These are phyloP conservation scores for Xanthorhoe spadicearia DNA, from an alignment of 2,888 invertebrate species.

Conservation along the genomic window DNA sequence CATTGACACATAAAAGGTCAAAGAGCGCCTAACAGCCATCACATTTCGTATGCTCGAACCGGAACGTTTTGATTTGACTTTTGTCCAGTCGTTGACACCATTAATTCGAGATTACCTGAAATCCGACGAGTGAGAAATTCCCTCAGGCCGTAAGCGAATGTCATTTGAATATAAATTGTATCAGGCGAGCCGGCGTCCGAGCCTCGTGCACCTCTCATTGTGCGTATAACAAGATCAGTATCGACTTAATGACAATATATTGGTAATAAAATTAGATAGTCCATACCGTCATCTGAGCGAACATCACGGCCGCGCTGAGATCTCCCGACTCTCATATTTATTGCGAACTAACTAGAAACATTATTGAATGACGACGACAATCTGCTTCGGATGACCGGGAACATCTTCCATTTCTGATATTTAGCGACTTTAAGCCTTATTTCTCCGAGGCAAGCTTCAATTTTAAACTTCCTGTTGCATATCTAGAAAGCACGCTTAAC, in stretches of 20 bases:
- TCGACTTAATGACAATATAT: constrained; percentile 85
- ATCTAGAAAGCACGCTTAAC: constrained; percentile 72
- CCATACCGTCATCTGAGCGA: constrained; percentile 76
- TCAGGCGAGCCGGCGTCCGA: constrained; percentile 64
- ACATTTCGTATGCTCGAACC: constrained; percentile 50
- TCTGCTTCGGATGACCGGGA: constrained; percentile 68
- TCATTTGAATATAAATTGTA: constrained; percentile 84
- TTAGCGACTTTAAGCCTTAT: constrained; percentile 68
- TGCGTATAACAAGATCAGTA: constrained; percentile 85
- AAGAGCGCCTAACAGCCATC: constrained; percentile 49
- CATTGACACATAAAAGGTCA: constrained; percentile 50
- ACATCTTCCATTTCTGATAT: constrained; percentile 55
- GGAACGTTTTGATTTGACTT: constrained; percentile 58
- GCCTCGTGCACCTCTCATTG: constrained; percentile 76
- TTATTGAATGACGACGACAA: constrained; percentile 75
- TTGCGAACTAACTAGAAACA: constrained; percentile 82
- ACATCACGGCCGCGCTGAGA: constrained; percentile 66
- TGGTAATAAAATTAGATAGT: constrained; percentile 85
- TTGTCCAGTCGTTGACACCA: constrained; percentile 67
- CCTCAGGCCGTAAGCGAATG: constrained; percentile 76
- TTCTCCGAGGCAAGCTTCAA: constrained; percentile 56
- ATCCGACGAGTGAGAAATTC: constrained; percentile 82
- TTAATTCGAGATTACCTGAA: constrained; percentile 80
- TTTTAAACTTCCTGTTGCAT: constrained; percentile 50
- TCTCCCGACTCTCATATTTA: constrained; percentile 78